Conservation (phyloP, 2,113 vertebrate genomes). For the Coptodon rendalli region DNA sequence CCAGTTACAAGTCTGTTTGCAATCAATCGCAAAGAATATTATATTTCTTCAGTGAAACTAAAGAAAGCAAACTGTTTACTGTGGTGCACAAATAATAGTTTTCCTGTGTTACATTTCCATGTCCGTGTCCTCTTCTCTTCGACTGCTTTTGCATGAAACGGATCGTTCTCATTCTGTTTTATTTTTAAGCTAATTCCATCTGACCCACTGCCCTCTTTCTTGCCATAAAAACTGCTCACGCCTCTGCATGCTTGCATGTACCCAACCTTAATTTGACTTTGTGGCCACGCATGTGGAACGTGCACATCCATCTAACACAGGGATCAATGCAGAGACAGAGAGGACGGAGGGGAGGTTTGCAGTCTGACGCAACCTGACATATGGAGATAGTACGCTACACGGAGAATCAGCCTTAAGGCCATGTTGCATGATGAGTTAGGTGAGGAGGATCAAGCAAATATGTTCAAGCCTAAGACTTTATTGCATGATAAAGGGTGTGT, state of each 20-base stretch:
- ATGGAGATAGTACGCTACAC: conserved; percentile 29
- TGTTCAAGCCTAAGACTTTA: conserved; percentile 12
- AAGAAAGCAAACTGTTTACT: background rate
- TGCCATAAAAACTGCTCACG: background rate
- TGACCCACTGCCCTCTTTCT: background rate
- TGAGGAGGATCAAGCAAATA: conserved; percentile 1
- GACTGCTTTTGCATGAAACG: background rate
- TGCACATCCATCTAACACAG: background rate
- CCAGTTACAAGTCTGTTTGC: background rate
- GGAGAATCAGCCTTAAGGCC: conserved; percentile 30
- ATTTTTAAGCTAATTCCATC: background rate
- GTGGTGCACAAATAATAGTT: background rate
- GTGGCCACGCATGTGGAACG: background rate
- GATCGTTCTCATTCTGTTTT: background rate
- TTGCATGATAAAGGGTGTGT: conserved; percentile 4
- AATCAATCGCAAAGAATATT: background rate
- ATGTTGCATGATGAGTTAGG: conserved; percentile 19
- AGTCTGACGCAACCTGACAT: conserved; percentile 50
- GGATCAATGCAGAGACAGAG: conserved; percentile 35
- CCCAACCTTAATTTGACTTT: background rate
- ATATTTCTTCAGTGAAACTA: background rate
- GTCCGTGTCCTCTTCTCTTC: background rate
- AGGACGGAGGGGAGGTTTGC: conserved; percentile 26
- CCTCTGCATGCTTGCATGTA: background rate
- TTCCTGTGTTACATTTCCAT: background rate